Evolutionary conservation across 2,113 vertebrate genomes (phyloP).

Genomic region (Pan paniscus): DNA sequence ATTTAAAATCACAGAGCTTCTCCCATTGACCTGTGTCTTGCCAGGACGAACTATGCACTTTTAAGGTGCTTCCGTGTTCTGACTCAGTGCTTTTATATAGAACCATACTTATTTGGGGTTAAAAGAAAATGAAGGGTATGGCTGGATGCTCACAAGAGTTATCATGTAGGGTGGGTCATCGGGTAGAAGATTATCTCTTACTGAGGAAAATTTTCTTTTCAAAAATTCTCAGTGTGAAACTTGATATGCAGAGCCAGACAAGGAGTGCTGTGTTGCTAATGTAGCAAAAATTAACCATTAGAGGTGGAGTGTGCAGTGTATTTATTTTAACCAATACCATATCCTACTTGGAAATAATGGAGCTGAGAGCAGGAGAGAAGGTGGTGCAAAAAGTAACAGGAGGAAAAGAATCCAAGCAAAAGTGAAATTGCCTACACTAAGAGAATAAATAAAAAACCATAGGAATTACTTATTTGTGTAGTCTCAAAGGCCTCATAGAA

Average conservation of each 20-base stretch:
- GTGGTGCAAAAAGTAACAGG: background rate
- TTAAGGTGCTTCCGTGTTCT: background rate
- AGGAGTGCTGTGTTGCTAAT: background rate
- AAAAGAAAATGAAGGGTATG: background rate
- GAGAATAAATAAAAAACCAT: constrained; percentile 72
- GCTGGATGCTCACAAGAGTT: constrained; percentile 36
- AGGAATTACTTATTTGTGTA: constrained; percentile 64
- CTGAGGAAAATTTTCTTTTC: constrained; percentile 56
- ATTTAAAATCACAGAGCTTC: background rate
- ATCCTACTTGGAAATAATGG: constrained; percentile 26
- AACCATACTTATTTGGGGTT: background rate
- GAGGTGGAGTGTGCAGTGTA: background rate
- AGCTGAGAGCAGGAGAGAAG: background rate
- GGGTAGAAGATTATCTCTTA: constrained; percentile 72
- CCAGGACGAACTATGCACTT: background rate
- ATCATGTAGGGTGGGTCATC: constrained; percentile 30
- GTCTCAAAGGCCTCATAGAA: constrained; percentile 68
- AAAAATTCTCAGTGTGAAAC: constrained; percentile 30
- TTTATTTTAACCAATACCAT: constrained; percentile 20
- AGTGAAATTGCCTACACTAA: constrained; percentile 50
- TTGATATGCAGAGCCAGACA: constrained; percentile 47
- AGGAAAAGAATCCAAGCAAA: constrained; percentile 48
- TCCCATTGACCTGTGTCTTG: background rate
- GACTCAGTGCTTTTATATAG: background rate
- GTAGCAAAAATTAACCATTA: background rate